Evolutionary conservation across 2,888 invertebrate species (phyloP).

Genomic region (Dolichopus griseipennis): DNA sequence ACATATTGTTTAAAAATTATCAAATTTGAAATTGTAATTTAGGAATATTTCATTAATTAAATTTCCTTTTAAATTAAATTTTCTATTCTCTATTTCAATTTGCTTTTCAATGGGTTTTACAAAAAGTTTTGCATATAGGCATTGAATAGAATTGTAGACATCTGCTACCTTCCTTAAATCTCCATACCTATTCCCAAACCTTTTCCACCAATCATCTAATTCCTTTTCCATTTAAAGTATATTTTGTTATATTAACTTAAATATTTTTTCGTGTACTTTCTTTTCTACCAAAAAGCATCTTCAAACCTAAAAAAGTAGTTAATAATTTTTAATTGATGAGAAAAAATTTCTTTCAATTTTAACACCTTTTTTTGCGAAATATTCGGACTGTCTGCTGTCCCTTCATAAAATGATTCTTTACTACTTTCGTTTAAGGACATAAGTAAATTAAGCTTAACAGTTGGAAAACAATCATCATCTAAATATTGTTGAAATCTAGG

Average conservation of each 20-base stretch:
- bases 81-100: slow-evolving; percentile 34
- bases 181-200: slow-evolving; percentile 23
- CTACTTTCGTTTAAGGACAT: slow-evolving; percentile 18
- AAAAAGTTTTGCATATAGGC: slow-evolving; percentile 35
- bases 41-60: slow-evolving; percentile 37
- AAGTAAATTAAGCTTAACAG: slow-evolving; percentile 20
- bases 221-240: too few relatives aligned
- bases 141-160: slow-evolving; percentile 37
- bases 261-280: too few relatives aligned
- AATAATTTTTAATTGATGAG: too few relatives aligned
- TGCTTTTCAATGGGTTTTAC: slow-evolving; percentile 34
- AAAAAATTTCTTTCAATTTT: background rate
- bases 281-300: too few relatives aligned
- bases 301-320: too few relatives aligned
- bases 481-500: slow-evolving; percentile 37
- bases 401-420: slow-evolving; percentile 9
- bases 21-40: slow-evolving; percentile 20
- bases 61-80: slow-evolving; percentile 34
- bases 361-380: slow-evolving; percentile 18
- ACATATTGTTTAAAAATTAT: too few relatives aligned
- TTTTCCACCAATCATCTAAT: too few relatives aligned
- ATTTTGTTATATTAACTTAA: too few relatives aligned
- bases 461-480: slow-evolving; percentile 21
- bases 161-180: slow-evolving; percentile 32
- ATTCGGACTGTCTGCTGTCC: background rate